Evolutionary conservation across 2,888 invertebrate species (phyloP).

Genomic region (Tenthredo livida): DNA sequence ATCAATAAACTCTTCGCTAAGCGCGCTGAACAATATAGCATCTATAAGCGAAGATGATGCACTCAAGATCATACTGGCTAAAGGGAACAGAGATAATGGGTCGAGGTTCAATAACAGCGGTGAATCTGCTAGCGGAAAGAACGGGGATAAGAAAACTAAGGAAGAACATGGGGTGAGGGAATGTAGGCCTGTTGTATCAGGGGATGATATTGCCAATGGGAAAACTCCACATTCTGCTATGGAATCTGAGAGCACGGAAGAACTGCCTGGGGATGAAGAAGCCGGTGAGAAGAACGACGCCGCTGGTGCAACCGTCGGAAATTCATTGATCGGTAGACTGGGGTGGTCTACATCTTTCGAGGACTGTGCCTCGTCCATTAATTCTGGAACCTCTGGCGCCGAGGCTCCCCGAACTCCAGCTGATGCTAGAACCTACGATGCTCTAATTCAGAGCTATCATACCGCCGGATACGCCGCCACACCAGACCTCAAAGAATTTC

Average conservation of each 20-base stretch:
- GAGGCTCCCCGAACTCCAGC: slow-evolving; percentile 73
- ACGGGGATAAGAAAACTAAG: slow-evolving; percentile 57
- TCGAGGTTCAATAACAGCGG: background rate
- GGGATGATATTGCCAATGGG: background rate
- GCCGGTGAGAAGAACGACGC: slow-evolving; percentile 56
- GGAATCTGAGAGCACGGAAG: slow-evolving; percentile 46
- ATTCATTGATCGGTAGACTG: slow-evolving; percentile 83
- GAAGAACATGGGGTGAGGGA: slow-evolving; percentile 51
- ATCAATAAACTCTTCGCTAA: slow-evolving; percentile 72
- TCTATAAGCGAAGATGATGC: slow-evolving; percentile 86
- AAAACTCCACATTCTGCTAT: background rate
- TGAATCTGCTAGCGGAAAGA: slow-evolving; percentile 33
- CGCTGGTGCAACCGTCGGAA: slow-evolving; percentile 79
- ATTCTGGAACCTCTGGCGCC: slow-evolving; percentile 79
- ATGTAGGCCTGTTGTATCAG: background rate
- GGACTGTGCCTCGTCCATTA: slow-evolving; percentile 80
- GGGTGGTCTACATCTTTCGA: slow-evolving; percentile 84
- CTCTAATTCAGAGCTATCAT: slow-evolving; percentile 82
- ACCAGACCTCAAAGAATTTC: slow-evolving; percentile 83
- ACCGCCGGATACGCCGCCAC: slow-evolving; percentile 78
- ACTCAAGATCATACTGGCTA: slow-evolving; percentile 84
- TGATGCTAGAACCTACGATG: slow-evolving; percentile 81
- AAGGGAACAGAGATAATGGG: slow-evolving; percentile 58
- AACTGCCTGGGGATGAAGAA: slow-evolving; percentile 57
- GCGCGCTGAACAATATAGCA: slow-evolving; percentile 69